Evolutionary conservation across 53 echinoderm and acorn worm species (phyloP), one percentile per base, ranked within the genome.

Genomic region (Apostichopus leukothele): DNA sequence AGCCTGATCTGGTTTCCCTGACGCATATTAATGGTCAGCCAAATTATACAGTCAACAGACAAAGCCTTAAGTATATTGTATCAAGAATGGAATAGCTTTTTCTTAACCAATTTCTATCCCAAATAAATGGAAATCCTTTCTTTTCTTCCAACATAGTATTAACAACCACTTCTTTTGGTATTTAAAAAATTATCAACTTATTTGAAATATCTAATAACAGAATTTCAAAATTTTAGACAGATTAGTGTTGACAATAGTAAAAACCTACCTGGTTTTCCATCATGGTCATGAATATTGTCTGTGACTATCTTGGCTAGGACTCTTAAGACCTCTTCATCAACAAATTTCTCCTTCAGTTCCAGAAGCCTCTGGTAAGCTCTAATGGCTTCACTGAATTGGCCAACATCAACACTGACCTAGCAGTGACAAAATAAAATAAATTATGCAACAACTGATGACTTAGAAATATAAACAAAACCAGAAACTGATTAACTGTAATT

Each of bases 321-420:
- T 50, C 80, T 89, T 1, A 99, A 86, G 14, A 96, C 90, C 12
- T 91, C 94, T 59, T 93, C 95, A 89, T 98, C 98, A 11, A 91
- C 74, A 89, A 93, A 91, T 53, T 96, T 95, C 59, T 92, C 90
- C 86, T 91, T 94, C 22, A 93, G 18, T 7, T 96, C 99, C 52
- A 99, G 83, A 5, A 99, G 90, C 51, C 93, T 78, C 23, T 92
- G 90, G 60, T 91, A 96, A 0, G 99, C 96, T 67, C 55, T 92
- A 55, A 99, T 89, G 6, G 89, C 89, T 54, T 93, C 96, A 10
- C 60, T 22, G 88, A 99, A 96, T 53, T 99, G 93, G 73, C 99
- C 99, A 67, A 99, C 52, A 86, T 99, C 96, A 0, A 90, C 88
- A 78, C 93, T 89, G n/a, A 94, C 93, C 99, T 99, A 86, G 53